phyloP scores from a whole-genome alignment of 2,113 vertebrate species.

The Aix galericulata region DNA sequence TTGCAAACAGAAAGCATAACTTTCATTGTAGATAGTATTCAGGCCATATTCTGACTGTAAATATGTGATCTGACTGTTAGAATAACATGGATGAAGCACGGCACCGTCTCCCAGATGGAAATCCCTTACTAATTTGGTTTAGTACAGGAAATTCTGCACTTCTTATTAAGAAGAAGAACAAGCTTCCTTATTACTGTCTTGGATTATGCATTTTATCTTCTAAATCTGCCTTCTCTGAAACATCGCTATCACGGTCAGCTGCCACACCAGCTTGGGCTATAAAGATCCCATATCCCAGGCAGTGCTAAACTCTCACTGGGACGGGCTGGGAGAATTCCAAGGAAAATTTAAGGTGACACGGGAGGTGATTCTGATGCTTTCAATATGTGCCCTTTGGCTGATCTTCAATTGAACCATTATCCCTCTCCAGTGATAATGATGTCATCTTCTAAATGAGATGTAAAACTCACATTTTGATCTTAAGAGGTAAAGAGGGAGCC shows the following conservation, averaged over 20 bases:
- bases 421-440: background rate
- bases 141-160: background rate
- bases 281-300: background rate
- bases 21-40: background rate
- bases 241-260: background rate
- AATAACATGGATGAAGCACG: background rate
- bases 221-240: background rate
- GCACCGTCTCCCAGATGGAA: background rate
- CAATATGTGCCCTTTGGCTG: background rate
- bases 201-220: background rate
- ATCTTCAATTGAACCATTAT: background rate
- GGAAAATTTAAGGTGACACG: background rate
- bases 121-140: background rate
- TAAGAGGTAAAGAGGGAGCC: background rate
- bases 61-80: background rate
- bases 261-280: background rate
- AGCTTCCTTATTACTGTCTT: background rate
- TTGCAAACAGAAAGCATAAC: background rate
- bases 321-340: background rate
- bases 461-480: background rate
- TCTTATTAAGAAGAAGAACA: background rate
- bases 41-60: background rate
- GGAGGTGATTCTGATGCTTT: slow-evolving; percentile 1
- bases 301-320: background rate
- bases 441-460: background rate